phyloP scores from a whole-genome alignment of 2,113 vertebrate species.

The Axis porcinus region DNA sequence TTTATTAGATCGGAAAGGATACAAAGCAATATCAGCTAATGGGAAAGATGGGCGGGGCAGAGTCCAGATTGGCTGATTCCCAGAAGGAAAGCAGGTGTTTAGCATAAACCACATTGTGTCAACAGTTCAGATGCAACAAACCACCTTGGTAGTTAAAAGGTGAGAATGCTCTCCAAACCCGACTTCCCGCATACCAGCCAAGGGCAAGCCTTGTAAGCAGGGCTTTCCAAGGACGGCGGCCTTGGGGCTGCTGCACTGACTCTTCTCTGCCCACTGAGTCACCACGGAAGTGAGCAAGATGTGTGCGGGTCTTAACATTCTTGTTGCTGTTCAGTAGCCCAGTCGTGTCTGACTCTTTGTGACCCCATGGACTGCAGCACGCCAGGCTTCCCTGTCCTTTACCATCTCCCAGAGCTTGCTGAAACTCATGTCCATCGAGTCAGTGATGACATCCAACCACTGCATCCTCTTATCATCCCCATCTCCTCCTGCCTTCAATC shows the following conservation, averaged over 20 bases:
- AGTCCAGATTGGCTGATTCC: neutral
- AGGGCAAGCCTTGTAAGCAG: neutral
- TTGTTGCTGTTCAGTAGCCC: neutral
- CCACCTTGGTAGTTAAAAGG: too few species aligned
- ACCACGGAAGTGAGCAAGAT: neutral
- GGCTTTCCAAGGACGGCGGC: accelerated
- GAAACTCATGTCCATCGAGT: neutral
- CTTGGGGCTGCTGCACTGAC: accelerated
- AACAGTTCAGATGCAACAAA: neutral
- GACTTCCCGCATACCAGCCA: accelerated
- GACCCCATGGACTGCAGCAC: neutral
- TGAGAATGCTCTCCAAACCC: neutral
- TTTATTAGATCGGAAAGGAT: neutral
- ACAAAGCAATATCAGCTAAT: neutral
- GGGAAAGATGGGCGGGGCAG: accelerated
- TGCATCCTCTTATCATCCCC: neutral
- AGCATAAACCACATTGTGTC: neutral
- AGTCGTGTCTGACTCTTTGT: neutral
- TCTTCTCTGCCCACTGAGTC: neutral
- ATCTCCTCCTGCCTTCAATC: neutral
- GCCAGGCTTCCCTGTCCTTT: neutral
- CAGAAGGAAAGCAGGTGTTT: neutral
- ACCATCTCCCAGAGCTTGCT: neutral
- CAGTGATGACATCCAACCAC: neutral
- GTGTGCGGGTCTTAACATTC: neutral